A percentile compares a stretch with the other conserved stretches of the same genome.
Evolutionary conservation across 2,888 invertebrate species (phyloP).

Genomic region (Celastrina argiolus): DNA sequence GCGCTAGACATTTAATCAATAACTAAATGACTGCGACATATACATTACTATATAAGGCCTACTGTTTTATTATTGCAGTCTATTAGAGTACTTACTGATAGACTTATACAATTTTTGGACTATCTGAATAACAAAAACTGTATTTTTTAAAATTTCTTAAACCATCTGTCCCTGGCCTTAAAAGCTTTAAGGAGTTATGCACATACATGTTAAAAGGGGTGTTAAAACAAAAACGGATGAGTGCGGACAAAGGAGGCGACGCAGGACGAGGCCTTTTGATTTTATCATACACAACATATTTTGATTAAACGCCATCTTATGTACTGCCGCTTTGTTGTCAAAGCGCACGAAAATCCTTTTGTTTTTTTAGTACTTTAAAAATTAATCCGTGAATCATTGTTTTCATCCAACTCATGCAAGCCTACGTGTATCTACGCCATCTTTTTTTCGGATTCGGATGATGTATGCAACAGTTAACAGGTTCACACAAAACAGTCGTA

Average conservation of each 20-base stretch:
- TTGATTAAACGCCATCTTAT: constrained; percentile 60
- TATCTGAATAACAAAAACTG: not conserved
- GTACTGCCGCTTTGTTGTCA: constrained; percentile 34
- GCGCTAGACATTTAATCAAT: no score
- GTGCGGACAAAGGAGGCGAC: constrained; percentile 73
- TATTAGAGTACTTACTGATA: no score
- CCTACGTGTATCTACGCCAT: no score
- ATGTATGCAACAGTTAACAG: no score
- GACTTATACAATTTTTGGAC: no score
- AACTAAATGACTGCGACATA: no score
- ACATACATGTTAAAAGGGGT: constrained; percentile 72
- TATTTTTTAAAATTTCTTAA: not conserved
- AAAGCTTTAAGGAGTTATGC: constrained; percentile 54
- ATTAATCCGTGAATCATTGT: not conserved
- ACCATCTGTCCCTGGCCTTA: constrained; percentile 36
- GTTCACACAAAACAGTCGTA: no score
- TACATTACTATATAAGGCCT: no score
- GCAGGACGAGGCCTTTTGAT: constrained; percentile 65
- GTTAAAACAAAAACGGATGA: constrained; percentile 77
- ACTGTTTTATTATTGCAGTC: no score
- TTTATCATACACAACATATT: constrained; percentile 69
- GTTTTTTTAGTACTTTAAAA: constrained; percentile 17
- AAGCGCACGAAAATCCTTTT: constrained; percentile 15
- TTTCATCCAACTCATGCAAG: not conserved
- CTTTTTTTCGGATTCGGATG: no score